Evolutionary conservation across 2,888 invertebrate genomes (phyloP), one percentile per base, ranked within the genome.

Genomic region (Adelognathus sp.): DNA sequence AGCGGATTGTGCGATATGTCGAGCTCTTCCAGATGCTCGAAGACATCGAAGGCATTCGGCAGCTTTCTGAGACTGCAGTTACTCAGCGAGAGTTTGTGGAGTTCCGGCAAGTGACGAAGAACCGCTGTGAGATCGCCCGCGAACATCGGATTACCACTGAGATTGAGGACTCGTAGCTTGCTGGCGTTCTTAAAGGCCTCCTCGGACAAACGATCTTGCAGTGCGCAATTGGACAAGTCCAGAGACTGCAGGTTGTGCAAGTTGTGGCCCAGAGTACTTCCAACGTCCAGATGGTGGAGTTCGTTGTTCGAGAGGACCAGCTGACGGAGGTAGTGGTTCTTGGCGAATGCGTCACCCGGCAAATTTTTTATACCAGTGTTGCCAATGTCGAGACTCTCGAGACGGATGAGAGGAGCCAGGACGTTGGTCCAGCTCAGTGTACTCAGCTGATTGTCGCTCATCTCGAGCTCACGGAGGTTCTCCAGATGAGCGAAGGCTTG

Each of bases 1-100:
- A 95, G 90, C 0, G 95, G 95, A 89, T 95, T 95, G 86, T 94
- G 93, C 0, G 95, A 95, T 86, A 95, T 94, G 85, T 95, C 95
- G 41, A 95, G 91, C 86, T 95, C 95, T 83, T 94, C 93, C 16
- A 96, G 92, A 86, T 94, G 93, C 83, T 94, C 94, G 76, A 95
- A 94, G 14, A 94, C 93, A 84, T 94, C 93, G 86, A 95, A 95
- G 27, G 94, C 94, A 82, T 95, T 93, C 0, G 95, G 95, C 39
- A 95, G 90, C 71, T 93, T 93, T 18, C 93, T 93, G 11, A 96
- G 91, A 5, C 94, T 94, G 85, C 95, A 95, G 85, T 95, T 94
- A 84, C 94, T 94, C 83, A 95, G 90, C 77, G 95, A 95, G 31
- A 95, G 90, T 89, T 93, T 94, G 86, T 95, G 94, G 46, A 95